These are phyloP conservation scores for Ornithorhynchus anatinus DNA, from an alignment of 2,113 vertebrate genomes.

Conservation along the genomic window DNA sequence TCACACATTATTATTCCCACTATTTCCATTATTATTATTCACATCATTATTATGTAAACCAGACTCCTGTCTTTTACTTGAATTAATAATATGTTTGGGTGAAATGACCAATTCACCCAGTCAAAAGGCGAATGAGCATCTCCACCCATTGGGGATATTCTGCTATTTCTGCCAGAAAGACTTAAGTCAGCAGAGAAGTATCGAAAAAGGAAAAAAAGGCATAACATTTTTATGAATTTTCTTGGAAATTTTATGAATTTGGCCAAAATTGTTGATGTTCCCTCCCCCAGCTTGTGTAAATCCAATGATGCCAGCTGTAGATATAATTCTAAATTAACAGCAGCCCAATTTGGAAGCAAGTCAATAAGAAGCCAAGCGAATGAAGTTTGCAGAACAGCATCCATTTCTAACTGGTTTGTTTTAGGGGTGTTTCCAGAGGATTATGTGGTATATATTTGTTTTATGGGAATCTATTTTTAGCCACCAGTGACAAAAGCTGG, in stretches of 20 bases:
- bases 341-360: conserved; percentile 2
- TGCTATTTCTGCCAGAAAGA: too few relatives aligned
- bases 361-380: not conserved
- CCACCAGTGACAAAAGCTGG: not conserved
- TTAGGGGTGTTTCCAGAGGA: not conserved
- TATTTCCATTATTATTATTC: too few relatives aligned
- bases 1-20: too few relatives aligned
- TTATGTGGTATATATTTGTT: conserved; percentile 9
- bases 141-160: too few relatives aligned
- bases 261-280: conserved; percentile 28
- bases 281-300: conserved; percentile 33
- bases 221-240: conserved; percentile 33
- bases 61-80: too few relatives aligned
- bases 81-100: too few relatives aligned
- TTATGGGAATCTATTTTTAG: conserved; percentile 10
- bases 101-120: too few relatives aligned
- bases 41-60: too few relatives aligned
- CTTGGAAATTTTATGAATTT: conserved; percentile 42
- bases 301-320: conserved; percentile 24
- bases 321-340: conserved; percentile 33
- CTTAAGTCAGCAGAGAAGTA: too few relatives aligned
- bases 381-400: conserved; percentile 10
- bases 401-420: conserved; percentile 19
- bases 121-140: too few relatives aligned
- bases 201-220: not conserved